Percentiles rank a stretch among this genome's conserved stretches.
These are phyloP conservation scores for Ondatra zibethicus DNA, from an alignment of 2,113 vertebrate species.

Conservation along the genomic window DNA sequence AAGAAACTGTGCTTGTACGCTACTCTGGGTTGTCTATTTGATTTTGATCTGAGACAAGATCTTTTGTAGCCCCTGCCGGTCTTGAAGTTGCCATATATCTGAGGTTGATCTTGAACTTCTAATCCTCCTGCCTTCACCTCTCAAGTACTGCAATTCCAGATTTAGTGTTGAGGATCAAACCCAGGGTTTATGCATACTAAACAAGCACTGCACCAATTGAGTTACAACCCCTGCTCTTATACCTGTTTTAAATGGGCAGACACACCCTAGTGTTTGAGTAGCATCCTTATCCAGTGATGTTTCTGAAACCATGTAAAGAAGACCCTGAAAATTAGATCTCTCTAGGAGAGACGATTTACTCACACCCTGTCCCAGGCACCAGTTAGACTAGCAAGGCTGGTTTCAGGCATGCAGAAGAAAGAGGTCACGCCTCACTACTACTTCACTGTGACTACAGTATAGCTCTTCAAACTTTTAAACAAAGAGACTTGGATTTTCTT, in stretches of 20 bases:
- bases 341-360: background rate
- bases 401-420: background rate
- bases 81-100: background rate
- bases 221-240: background rate
- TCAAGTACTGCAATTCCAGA: background rate
- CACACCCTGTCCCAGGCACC: fast-evolving
- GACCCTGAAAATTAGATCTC: background rate
- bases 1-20: background rate
- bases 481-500: background rate
- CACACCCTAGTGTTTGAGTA: background rate
- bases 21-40: background rate
- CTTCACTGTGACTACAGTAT: background rate
- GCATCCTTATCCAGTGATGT: background rate
- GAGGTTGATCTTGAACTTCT: background rate
- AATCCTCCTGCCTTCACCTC: background rate
- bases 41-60: background rate
- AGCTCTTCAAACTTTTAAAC: background rate
- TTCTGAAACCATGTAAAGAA: background rate
- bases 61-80: background rate
- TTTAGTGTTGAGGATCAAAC: background rate
- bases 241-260: background rate
- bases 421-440: background rate
- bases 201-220: background rate
- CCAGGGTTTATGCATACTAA: background rate
- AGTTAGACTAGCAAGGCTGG: background rate